These are phyloP conservation scores for Tribolium madens DNA, from an alignment of 1,140 invertebrate genomes.

Conservation along the genomic window DNA sequence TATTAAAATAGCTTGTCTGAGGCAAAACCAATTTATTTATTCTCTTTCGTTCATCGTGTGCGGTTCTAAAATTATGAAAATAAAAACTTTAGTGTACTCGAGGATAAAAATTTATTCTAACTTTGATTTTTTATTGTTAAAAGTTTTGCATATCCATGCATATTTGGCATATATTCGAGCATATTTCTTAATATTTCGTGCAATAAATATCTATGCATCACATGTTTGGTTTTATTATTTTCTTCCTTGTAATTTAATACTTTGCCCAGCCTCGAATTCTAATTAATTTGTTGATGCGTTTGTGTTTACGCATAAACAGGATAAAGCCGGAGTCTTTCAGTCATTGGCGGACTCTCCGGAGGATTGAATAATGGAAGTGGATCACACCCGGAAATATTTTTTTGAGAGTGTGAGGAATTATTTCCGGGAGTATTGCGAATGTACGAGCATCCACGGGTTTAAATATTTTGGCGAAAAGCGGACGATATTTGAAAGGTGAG, in stretches of 20 bases:
- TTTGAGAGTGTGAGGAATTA: constrained; percentile 29
- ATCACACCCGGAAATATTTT: neutral
- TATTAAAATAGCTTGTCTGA: too few relatives aligned
- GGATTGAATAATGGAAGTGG: neutral
- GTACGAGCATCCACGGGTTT: constrained; percentile 66
- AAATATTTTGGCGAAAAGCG: constrained; percentile 66
- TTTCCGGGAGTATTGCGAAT: constrained; percentile 63
- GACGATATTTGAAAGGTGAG: constrained; percentile 49
- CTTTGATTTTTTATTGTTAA: too few relatives aligned
- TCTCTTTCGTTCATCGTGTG: too few relatives aligned
- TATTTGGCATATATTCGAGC: too few relatives aligned
- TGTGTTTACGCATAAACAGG: neutral
- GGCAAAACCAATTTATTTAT: too few relatives aligned
- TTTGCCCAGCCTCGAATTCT: neutral
- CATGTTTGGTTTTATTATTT: neutral
- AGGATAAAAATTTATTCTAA: too few relatives aligned
- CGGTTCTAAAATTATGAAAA: too few relatives aligned
- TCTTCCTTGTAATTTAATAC: neutral
- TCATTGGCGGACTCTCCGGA: neutral
- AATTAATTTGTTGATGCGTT: neutral
- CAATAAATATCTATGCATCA: too few relatives aligned
- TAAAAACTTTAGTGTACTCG: too few relatives aligned
- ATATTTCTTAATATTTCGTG: too few relatives aligned
- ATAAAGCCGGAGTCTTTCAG: neutral
- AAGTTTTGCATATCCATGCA: too few relatives aligned